Evolutionary conservation across 2,888 invertebrate genomes (phyloP).

Genomic region (Hydrotaea cyrtoneurina): DNA sequence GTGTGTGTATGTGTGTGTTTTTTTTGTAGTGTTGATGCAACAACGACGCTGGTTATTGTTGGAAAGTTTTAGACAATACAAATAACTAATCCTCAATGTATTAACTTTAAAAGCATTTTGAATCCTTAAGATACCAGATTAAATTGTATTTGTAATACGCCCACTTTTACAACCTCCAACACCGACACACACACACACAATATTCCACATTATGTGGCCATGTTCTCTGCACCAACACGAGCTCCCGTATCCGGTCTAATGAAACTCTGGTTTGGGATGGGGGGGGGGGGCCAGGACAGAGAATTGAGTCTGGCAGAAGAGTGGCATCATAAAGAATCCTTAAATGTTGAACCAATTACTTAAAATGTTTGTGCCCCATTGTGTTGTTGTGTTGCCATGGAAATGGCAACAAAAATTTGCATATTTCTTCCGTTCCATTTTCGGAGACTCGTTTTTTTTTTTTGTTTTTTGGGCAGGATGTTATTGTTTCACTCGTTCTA

Average conservation of each 20-base stretch:
- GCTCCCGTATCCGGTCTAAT: conserved; percentile 56
- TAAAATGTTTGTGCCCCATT: conserved; percentile 79
- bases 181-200: conserved; percentile 68
- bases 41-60: conserved; percentile 40
- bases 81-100: conserved; percentile 66
- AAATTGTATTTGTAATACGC: conserved; percentile 62
- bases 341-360: conserved; percentile 81
- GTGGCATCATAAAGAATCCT: conserved; percentile 75
- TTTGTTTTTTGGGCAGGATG: conserved; percentile 21
- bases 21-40: conserved; percentile 45
- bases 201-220: conserved; percentile 65
- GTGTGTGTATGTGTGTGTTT: too few species aligned
- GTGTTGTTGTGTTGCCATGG: conserved; percentile 68
- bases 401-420: conserved; percentile 78
- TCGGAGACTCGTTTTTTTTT: conserved; percentile 5
- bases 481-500: neutral
- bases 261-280: conserved; percentile 19
- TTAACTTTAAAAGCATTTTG: conserved; percentile 68
- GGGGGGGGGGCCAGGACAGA: neutral
- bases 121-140: conserved; percentile 57
- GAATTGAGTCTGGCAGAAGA: neutral
- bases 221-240: conserved; percentile 45
- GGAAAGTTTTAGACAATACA: conserved; percentile 53
- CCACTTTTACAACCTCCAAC: conserved; percentile 51
- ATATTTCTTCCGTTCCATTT: conserved; percentile 75